A percentile compares a stretch with the other conserved stretches of the same genome.
These are phyloP conservation scores for Threskiornis aethiopicus DNA, from an alignment of 2,797 vertebrate genomes.

Conservation along the genomic window DNA sequence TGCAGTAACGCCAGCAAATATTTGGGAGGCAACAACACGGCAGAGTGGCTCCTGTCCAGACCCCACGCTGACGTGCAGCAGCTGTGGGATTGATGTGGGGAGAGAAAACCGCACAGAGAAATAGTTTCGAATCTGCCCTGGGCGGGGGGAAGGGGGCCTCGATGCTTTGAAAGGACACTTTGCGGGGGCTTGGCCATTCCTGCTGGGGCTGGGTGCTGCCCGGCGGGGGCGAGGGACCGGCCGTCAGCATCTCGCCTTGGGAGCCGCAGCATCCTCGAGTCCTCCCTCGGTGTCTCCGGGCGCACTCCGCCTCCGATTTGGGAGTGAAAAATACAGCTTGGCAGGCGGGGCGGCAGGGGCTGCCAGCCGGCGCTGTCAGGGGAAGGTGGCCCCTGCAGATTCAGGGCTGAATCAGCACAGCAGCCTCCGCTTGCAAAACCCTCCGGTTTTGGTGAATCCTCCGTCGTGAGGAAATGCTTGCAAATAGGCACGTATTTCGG, in stretches of 20 bases:
- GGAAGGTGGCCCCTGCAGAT: background rate
- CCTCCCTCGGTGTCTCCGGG: background rate
- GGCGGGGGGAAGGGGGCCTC: background rate
- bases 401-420: background rate
- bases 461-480: background rate
- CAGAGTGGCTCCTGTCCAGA: slow-evolving; percentile 9
- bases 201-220: accelerated
- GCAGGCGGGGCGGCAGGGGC: accelerated
- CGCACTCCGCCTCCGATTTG: background rate
- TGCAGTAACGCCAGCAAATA: background rate
- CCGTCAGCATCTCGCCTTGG: background rate
- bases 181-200: background rate
- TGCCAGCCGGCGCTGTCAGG: accelerated
- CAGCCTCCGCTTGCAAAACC: background rate
- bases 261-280: background rate
- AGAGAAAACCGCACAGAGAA: background rate
- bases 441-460: background rate
- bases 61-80: background rate
- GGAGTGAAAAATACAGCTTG: background rate
- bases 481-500: accelerated
- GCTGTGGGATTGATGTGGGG: background rate
- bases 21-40: background rate
- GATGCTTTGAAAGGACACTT: background rate
- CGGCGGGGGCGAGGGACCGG: accelerated
- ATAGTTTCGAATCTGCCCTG: background rate